A percentile compares a stretch with the other conserved stretches of the same genome.
Evolutionary conservation across 2,113 vertebrate genomes (phyloP).

Genomic region (Corapipo altera): DNA sequence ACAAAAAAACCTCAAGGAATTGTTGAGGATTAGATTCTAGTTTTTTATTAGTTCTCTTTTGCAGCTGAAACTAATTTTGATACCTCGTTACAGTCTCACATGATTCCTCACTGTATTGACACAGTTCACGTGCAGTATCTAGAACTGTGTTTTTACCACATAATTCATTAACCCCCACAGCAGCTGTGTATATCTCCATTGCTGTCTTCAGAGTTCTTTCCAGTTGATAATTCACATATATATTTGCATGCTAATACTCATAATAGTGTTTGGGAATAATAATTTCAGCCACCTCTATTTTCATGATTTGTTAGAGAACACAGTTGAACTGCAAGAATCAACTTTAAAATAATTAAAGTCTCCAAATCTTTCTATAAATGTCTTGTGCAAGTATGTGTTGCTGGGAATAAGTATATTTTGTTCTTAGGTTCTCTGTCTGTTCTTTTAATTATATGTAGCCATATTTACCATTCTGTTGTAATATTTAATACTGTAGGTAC

Average conservation of each 20-base stretch:
- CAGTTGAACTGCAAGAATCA: not conserved
- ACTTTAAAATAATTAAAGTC: not conserved
- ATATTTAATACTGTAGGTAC: not conserved
- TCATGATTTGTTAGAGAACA: not conserved
- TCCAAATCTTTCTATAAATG: not conserved
- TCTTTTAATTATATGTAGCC: not conserved
- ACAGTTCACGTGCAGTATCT: not conserved
- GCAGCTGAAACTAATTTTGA: not conserved
- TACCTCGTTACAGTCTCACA: not conserved
- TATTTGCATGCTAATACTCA: not conserved
- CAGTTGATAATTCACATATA: not conserved
- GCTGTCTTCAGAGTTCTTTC: not conserved
- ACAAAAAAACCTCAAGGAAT: not conserved
- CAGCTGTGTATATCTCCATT: accelerated
- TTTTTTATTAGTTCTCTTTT: not conserved
- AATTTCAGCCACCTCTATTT: not conserved
- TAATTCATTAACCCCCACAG: not conserved
- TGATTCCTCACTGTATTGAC: not conserved
- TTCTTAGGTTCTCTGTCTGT: not conserved
- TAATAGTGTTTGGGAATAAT: not conserved
- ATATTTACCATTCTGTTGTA: not conserved
- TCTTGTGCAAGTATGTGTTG: not conserved
- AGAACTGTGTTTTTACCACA: not conserved
- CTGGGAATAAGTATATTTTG: not conserved
- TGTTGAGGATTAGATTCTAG: not conserved